phyloP scores from a whole-genome alignment of 2,888 invertebrate genomes.

The Ethmia dodecea region DNA sequence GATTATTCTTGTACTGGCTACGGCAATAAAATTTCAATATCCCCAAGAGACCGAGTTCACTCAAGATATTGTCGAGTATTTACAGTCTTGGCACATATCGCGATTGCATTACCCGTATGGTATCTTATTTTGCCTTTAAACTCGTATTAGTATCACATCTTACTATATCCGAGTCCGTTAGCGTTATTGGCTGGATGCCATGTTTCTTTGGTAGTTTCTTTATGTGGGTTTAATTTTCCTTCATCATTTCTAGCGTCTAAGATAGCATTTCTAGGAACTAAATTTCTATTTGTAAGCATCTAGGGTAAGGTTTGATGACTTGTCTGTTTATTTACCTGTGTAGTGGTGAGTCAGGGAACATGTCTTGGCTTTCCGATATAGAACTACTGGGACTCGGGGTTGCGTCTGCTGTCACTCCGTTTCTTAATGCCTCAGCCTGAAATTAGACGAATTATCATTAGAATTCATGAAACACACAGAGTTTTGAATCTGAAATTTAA shows the following conservation, averaged over 20 bases:
- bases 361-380: slow-evolving; percentile 92
- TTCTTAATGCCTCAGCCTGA: slow-evolving; percentile 73
- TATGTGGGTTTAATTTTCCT: slow-evolving; percentile 31
- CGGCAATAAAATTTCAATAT: slow-evolving; percentile 58
- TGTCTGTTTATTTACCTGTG: slow-evolving; percentile 77
- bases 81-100: slow-evolving; percentile 47
- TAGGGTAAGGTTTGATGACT: background rate
- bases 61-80: slow-evolving; percentile 34
- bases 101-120: slow-evolving; percentile 42
- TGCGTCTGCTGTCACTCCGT: slow-evolving; percentile 82
- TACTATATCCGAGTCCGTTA: slow-evolving; percentile 47
- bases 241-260: slow-evolving; percentile 27
- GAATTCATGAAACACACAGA: too few relatives aligned
- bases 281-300: slow-evolving; percentile 2
- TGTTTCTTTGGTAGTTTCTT: slow-evolving; percentile 38
- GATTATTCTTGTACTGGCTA: slow-evolving; percentile 44
- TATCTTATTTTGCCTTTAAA: slow-evolving; percentile 60
- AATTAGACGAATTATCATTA: too few relatives aligned
- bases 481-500: too few relatives aligned
- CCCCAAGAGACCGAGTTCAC: slow-evolving; percentile 26
- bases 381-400: slow-evolving; percentile 94
- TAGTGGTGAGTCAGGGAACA: slow-evolving; percentile 92
- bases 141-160: slow-evolving; percentile 59
- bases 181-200: slow-evolving; percentile 60
- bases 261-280: slow-evolving; percentile 19